A percentile compares a stretch with the other conserved stretches of the same genome.
Conservation (phyloP, 2,888 invertebrate species). For the Drosophila leonis region DNA sequence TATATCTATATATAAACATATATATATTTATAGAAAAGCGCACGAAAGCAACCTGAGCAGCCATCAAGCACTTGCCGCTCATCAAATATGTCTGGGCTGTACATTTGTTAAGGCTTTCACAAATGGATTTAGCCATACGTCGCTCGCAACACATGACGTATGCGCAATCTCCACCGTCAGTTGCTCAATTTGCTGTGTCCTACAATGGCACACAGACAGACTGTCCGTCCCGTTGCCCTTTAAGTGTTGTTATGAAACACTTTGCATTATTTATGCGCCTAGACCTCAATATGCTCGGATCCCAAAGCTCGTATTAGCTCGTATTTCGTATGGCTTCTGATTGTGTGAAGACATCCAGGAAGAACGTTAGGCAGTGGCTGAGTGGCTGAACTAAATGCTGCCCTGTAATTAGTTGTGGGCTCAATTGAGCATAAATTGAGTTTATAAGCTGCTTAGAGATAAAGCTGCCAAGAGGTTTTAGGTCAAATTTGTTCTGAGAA, state of each 20-base stretch:
- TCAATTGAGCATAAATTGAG: neutral
- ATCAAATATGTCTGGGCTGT: conserved; percentile 33
- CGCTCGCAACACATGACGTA: conserved; percentile 32
- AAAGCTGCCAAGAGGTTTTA: neutral
- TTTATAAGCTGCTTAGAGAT: neutral
- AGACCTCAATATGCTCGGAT: conserved; percentile 24
- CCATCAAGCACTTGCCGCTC: conserved; percentile 1
- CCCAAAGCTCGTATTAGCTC: conserved; percentile 58
- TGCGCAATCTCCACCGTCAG: conserved; percentile 31
- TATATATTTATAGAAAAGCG: neutral
- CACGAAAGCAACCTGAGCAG: conserved; percentile 3
- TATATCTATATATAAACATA: neutral
- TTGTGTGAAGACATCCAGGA: neutral
- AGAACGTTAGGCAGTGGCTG: no score
- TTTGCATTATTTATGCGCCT: conserved; percentile 69
- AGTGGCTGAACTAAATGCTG: conserved; percentile 9
- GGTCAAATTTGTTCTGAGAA: neutral
- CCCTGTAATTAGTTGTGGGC: conserved; percentile 7
- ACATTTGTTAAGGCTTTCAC: conserved; percentile 56
- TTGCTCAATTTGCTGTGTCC: conserved; percentile 44
- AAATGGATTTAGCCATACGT: conserved; percentile 15
- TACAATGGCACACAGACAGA: neutral
- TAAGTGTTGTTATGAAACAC: conserved; percentile 64
- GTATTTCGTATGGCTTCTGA: conserved; percentile 18
- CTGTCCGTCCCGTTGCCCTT: conserved; percentile 16